Conservation (phyloP, 2,797 vertebrate genomes). For the Myripristis jacobus region DNA sequence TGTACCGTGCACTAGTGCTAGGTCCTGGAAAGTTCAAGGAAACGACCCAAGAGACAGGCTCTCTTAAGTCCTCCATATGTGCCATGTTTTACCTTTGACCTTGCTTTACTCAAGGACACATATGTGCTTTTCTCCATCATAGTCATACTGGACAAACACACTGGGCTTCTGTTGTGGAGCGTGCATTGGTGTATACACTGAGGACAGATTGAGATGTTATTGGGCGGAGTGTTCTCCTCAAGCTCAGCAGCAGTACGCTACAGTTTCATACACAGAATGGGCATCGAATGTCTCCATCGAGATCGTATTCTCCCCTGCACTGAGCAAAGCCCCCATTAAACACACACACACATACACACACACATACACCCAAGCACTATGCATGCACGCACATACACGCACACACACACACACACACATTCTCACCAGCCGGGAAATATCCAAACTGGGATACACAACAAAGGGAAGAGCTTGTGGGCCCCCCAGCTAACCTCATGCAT, state of each 20-base stretch:
- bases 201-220: slow-evolving; percentile 49
- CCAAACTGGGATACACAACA: slow-evolving; percentile 70
- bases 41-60: slow-evolving; percentile 16
- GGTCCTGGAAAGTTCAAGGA: slow-evolving; percentile 53
- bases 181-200: slow-evolving; percentile 31
- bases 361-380: slow-evolving; percentile 34
- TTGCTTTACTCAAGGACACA: not conserved
- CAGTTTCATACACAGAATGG: slow-evolving; percentile 43
- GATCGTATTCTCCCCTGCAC: slow-evolving; percentile 51
- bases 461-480: slow-evolving; percentile 62
- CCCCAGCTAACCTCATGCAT: slow-evolving; percentile 76
- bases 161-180: slow-evolving; percentile 3
- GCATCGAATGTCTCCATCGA: slow-evolving; percentile 47
- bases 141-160: not conserved
- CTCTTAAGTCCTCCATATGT: slow-evolving; percentile 23
- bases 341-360: slow-evolving; percentile 15
- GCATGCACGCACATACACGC: slow-evolving; percentile 3
- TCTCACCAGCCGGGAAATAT: slow-evolving; percentile 56
- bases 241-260: slow-evolving; percentile 42
- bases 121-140: not conserved
- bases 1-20: not conserved
- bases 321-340: slow-evolving; percentile 40
- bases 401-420: slow-evolving; percentile 22
- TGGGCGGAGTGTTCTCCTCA: slow-evolving; percentile 31
- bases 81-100: slow-evolving; percentile 32